These are phyloP conservation scores for Cephus rjabovi DNA, from an alignment of 2,888 invertebrate species.

Conservation along the genomic window DNA sequence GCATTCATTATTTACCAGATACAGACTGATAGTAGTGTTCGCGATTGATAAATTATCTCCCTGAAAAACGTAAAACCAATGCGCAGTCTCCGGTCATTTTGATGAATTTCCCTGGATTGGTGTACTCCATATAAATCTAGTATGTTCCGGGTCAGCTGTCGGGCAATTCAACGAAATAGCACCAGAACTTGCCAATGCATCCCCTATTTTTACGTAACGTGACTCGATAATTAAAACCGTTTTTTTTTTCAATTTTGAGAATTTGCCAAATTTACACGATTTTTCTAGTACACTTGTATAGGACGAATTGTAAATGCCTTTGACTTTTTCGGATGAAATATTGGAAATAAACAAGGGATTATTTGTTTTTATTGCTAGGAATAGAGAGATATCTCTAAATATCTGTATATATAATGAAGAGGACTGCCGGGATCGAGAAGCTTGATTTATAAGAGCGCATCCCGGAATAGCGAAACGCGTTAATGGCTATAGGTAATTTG, in stretches of 20 bases:
- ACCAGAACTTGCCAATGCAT: background rate
- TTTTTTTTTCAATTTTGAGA: background rate
- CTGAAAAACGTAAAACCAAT: slow-evolving; percentile 63
- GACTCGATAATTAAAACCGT: background rate
- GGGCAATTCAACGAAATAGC: background rate
- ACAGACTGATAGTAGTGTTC: slow-evolving; percentile 26
- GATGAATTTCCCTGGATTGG: background rate
- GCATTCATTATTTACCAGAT: slow-evolving; percentile 59
- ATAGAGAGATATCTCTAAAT: background rate
- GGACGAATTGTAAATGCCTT: background rate
- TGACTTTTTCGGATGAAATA: background rate
- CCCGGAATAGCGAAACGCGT: slow-evolving; percentile 35
- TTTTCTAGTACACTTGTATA: background rate
- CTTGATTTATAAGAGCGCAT: slow-evolving; percentile 49
- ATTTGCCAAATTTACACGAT: background rate
- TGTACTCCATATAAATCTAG: background rate
- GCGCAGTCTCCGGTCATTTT: slow-evolving; percentile 27
- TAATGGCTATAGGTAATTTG: slow-evolving; percentile 54
- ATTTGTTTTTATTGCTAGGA: background rate
- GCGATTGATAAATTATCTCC: slow-evolving; percentile 63
- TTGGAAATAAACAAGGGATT: background rate
- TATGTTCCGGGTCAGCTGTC: slow-evolving; percentile 1
- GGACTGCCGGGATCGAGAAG: slow-evolving; percentile 4
- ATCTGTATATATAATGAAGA: background rate
- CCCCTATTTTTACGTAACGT: background rate